Conservation (phyloP, 2,888 invertebrate genomes). For the Epirrhoe tristata region DNA sequence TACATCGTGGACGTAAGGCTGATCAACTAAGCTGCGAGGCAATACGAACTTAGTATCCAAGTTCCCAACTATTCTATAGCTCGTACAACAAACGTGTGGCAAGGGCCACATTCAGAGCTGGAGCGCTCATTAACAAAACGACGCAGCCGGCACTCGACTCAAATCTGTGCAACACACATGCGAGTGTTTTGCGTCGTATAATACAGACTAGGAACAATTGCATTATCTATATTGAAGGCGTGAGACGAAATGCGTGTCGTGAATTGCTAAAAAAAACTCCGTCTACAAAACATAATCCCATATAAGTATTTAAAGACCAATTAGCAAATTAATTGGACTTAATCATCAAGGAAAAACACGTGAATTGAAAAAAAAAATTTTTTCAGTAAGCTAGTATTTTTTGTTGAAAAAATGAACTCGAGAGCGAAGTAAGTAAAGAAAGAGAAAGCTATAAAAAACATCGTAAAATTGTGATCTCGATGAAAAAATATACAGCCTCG, state of each 20-base stretch:
- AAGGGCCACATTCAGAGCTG: conserved; percentile 45
- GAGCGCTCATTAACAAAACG: conserved; percentile 58
- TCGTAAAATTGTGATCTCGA: conserved; percentile 17
- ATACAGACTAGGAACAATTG: not conserved
- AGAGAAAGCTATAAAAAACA: conserved; percentile 7
- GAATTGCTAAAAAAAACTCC: too few relatives aligned
- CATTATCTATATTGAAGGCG: not conserved
- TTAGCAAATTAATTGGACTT: too few relatives aligned
- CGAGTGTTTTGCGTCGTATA: not conserved
- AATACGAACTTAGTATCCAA: not conserved
- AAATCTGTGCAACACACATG: conserved; percentile 32
- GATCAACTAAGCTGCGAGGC: not conserved
- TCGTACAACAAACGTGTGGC: conserved; percentile 38
- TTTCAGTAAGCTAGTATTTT: not conserved
- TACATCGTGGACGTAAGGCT: too few relatives aligned
- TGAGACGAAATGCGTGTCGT: not conserved
- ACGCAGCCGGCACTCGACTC: conserved; percentile 32
- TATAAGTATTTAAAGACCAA: too few relatives aligned
- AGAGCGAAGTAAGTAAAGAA: not conserved
- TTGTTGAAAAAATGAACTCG: not conserved
- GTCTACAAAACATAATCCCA: too few relatives aligned
- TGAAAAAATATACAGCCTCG: conserved; percentile 13
- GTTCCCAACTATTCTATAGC: not conserved
- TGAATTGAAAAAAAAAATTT: not conserved
- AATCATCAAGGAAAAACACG: too few relatives aligned